Base-by-base conservation (phyloP, 2,113 vertebrate genomes). In the Xenus cinereus region DNA sequence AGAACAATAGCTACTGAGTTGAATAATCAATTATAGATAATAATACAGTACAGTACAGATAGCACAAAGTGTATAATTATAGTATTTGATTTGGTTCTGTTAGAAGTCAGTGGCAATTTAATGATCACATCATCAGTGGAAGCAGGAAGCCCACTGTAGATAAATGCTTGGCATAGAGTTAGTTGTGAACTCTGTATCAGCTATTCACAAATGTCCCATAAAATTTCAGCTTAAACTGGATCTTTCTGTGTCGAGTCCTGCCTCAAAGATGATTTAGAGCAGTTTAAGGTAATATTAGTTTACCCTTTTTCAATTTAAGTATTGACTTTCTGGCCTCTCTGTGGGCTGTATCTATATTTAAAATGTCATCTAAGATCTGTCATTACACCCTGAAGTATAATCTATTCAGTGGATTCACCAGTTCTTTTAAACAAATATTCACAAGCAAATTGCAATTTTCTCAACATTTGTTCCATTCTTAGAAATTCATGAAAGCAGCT, bases 101-200 rank as follows among this genome's bases (percentile, higher is more conserved):
- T 97, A 95, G 89, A 95, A 97, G 95, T 96, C 96, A 87, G 89
- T 85, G 89, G 84, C 80, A 97, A 91, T 95, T 95, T 97, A 94
- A 89, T 76, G 66, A 93, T 97, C 96, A 84, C 91, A 92, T 96
- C 84, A 75, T 89, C 51, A 66, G 66, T 60, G 50, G 69, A 92
- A 96, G 86, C n/a, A 93, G 80, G 77, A 92, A 95, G 66, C 84
- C 80, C 41, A 24, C 43, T 46, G 46, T 24, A 93, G 76, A 60
- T 30, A 72, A 90, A 87, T 84, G 72, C 35, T 84, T 32, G 64
- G 56, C 27, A 27, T 12, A 76, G 37, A 59, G 32, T 76, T 74
- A 64, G 45, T 66, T 93, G 57, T 82, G 73, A 96, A 82, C 62
- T 46, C 50, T 75, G 7, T 75, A 76, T 78, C 45, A 94, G 45